Evolutionary conservation across 2,797 vertebrate genomes (phyloP), one percentile per base, ranked within the genome.

Genomic region (Macroramphosus scolopax): DNA sequence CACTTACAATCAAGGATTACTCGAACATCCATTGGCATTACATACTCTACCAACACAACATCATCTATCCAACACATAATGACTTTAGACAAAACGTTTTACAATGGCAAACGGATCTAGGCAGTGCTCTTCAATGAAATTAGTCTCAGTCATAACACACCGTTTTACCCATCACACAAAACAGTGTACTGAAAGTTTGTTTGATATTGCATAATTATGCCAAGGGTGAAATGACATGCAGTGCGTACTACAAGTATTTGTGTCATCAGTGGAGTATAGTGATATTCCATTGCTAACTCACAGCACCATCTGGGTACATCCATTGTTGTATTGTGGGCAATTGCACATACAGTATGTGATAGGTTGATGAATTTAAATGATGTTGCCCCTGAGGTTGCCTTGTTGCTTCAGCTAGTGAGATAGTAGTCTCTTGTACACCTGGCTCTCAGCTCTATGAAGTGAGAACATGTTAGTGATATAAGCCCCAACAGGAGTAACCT

Each of bases 141-240:
- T 22, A 25, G 28, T 45, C 53, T 49, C 72, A 42, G 53, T 66
- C 57, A 47, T 48, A 26, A 69, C 53, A 47, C 36, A 51, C 24
- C 58, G 38, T 37, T 52, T 68, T 55, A 71, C 49, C 63, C 73
- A 68, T 62, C 68, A 60, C 63, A 82, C 74, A 41, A 58, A 81
- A 70, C 31, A 56, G 72, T 80, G 62, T 77, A 56, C 54, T 45
- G 33, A 73, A 76, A 36, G 52, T 75, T 73, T 71, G 51, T 59
- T 75, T 52, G 63, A 81, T 83, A 72, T 85, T 86, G 78, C 82
- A 81, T 84, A 78, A 68, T 78, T 65, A 83, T 63, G 71, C 78
- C 77, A 63, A 67, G 43, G 69, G 81, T 87, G 83, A 83, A 71
- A 87, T 86, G 81, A 80, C 87, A 88, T 88, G 87, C 87, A 82